phyloP scores from a whole-genome alignment of 2,797 vertebrate genomes.

The Cryptoprocta ferox region DNA sequence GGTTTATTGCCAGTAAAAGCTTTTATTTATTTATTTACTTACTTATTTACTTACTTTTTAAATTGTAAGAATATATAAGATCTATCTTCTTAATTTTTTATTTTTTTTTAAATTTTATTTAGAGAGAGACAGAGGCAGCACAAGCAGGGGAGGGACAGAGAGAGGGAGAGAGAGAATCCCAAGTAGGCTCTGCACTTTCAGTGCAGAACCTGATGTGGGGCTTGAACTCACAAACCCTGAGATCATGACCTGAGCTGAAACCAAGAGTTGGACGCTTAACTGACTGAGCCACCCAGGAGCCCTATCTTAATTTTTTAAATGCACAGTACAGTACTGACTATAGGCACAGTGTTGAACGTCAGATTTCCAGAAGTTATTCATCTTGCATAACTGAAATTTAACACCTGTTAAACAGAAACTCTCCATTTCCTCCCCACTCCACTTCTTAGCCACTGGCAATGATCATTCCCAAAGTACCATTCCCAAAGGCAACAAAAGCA shows the following conservation, averaged over 20 bases:
- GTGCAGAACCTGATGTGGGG: too few species aligned
- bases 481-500: not conserved
- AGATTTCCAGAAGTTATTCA: not conserved
- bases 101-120: too few species aligned
- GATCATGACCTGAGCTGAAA: too few species aligned
- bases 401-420: not conserved
- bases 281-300: too few species aligned
- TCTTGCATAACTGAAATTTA: not conserved
- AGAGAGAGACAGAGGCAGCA: too few species aligned
- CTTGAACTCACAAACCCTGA: too few species aligned
- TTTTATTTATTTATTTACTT: not conserved
- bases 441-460: not conserved
- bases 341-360: not conserved
- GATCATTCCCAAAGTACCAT: not conserved
- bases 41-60: not conserved
- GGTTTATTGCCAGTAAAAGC: conserved; percentile 28
- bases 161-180: too few species aligned
- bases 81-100: too few species aligned
- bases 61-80: not conserved
- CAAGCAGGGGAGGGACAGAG: too few species aligned
- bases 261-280: too few species aligned
- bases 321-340: not conserved
- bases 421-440: not conserved
- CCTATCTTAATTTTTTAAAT: not conserved
- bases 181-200: too few species aligned